Evolutionary conservation across 2,797 vertebrate species (phyloP), one percentile per base, ranked within the genome.

Genomic region (Helostoma temminkii): DNA sequence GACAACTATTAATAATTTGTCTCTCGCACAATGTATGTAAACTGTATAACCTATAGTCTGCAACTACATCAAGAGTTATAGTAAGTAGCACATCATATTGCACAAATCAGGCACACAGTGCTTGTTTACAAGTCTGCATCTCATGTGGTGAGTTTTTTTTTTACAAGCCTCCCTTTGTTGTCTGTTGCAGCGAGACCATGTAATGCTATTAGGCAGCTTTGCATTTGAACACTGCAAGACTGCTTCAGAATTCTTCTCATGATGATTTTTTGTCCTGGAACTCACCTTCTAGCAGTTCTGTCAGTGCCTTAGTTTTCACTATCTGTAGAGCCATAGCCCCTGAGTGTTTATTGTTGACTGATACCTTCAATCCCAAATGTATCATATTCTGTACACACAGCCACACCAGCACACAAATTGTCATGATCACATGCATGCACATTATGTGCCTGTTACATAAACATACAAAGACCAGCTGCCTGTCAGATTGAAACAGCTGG

Each of bases 401-500:
- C 6, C 43, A 28, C 34, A 14, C 18, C 24, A 34, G 39, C 47
- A 45, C 67, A 48, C 37, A 54, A 34, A 10, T 24, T 34, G 30
- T 19, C 46, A 22, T 41, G 6, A 55, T 50, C 47, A 42, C 60
- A 53, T n/a, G 24, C 37, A 52, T 9, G 21, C 49, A 30, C 61
- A 67, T 37, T 9, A 32, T 43, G 50, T 62, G 50, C 66, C 69
- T 61, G 67, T 76, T 53, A 55, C 47, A 50, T 49, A 66, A 79
- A 78, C 61, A 64, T 21, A 56, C 67, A 45, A 55, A 61, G 46
- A 67, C 64, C 70, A 72, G 71, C 83, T 85, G 83, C 68, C 66
- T 56, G 22, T 76, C 66, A 71, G 81, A 89, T 74, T 77, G 65
- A 72, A 88, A 88, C 88, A 86, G 71, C 88, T 86, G 80, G 74